Conservation (phyloP, 30 jellyfish, hydroid and myxozoan species). For the Hydractinia symbiolongicarpus region DNA sequence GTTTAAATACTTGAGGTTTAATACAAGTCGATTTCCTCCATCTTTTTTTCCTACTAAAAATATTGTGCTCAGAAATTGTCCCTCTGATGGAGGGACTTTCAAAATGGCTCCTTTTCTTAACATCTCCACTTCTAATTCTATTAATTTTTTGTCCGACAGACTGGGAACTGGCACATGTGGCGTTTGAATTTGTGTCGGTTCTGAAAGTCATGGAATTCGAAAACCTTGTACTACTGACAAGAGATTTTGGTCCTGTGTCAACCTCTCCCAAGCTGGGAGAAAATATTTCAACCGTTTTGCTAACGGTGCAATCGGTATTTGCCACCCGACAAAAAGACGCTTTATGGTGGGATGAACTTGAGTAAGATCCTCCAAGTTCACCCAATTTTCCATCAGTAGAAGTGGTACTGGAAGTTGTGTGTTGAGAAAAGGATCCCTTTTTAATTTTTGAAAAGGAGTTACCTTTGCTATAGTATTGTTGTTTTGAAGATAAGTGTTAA, state of each 20-base stretch:
- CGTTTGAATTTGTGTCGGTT: background rate
- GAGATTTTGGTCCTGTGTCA: background rate
- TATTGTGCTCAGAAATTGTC: background rate
- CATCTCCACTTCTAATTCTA: too few relatives aligned
- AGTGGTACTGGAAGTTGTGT: background rate
- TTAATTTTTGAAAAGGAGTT: too few relatives aligned
- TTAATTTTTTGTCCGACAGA: background rate
- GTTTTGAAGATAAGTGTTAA: background rate
- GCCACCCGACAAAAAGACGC: too few relatives aligned
- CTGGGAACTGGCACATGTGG: too few relatives aligned
- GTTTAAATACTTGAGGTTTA: too few relatives aligned
- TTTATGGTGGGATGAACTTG: background rate
- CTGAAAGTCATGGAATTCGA: background rate
- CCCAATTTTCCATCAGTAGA: too few relatives aligned
- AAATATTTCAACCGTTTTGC: background rate
- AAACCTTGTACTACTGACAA: conserved; percentile 14
- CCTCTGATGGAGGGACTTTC: background rate
- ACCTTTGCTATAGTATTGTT: background rate
- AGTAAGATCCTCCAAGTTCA: background rate
- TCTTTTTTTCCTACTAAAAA: background rate
- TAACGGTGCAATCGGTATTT: too few relatives aligned
- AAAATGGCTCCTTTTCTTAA: background rate
- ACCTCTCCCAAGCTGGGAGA: too few relatives aligned
- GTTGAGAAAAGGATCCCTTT: too few relatives aligned
- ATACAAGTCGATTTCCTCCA: too few relatives aligned